phyloP scores from a whole-genome alignment of 2,113 vertebrate genomes.

The Potamarius usumacintae region DNA sequence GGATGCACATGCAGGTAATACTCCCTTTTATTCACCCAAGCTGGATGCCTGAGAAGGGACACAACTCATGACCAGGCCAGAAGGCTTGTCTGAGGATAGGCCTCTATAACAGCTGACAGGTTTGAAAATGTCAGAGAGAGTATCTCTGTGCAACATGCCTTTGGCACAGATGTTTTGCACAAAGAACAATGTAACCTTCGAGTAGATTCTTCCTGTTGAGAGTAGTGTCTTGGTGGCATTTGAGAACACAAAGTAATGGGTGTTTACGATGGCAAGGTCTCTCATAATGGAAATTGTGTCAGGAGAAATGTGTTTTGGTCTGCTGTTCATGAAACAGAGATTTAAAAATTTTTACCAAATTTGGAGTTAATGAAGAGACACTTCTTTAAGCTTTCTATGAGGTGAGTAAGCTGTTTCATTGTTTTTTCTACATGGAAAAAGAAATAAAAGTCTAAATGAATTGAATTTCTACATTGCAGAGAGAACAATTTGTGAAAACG shows the following conservation, averaged over 20 bases:
- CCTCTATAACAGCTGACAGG: slow-evolving; percentile 18
- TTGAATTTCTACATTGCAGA: neutral
- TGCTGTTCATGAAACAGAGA: neutral
- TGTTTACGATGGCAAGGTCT: slow-evolving; percentile 3
- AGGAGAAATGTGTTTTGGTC: neutral
- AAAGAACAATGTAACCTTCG: neutral
- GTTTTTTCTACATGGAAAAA: neutral
- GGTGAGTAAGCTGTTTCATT: neutral
- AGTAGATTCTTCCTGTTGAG: neutral
- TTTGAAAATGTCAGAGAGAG: slow-evolving; percentile 40
- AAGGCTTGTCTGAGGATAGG: neutral
- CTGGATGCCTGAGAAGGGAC: neutral
- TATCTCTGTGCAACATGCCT: slow-evolving; percentile 25
- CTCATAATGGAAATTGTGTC: neutral
- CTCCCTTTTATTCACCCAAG: neutral
- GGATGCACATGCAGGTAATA: neutral
- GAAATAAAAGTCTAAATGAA: neutral
- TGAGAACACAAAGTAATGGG: slow-evolving; percentile 25
- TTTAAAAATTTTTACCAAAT: neutral
- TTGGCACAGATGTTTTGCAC: slow-evolving; percentile 15
- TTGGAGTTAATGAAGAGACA: neutral
- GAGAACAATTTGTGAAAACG: neutral
- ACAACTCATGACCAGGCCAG: neutral
- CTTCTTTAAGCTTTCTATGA: slow-evolving; percentile 1
- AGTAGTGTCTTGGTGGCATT: slow-evolving; percentile 4